Conservation (phyloP, 2,888 invertebrate genomes). For the Drosophila emarginata region DNA sequence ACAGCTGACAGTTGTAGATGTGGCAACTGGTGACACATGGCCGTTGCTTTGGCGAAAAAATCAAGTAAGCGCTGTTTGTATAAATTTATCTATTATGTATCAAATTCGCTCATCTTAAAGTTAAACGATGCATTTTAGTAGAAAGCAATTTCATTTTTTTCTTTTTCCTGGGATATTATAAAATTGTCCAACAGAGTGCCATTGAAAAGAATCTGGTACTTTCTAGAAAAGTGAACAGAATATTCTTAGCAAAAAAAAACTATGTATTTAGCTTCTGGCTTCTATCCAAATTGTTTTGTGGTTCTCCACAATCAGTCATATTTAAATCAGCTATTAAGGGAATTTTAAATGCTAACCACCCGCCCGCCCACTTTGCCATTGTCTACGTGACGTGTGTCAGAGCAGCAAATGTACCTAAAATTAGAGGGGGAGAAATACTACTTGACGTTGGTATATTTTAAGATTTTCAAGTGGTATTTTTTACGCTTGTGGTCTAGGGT, state of each 20-base stretch:
- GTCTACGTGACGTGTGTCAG: slow-evolving; percentile 65
- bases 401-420: slow-evolving; percentile 30
- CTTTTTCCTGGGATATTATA: too few species aligned
- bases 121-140: too few species aligned
- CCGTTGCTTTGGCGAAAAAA: too few species aligned
- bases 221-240: neutral
- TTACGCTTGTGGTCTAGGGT: slow-evolving; percentile 9
- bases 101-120: too few species aligned
- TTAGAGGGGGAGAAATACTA: neutral
- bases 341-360: slow-evolving; percentile 43
- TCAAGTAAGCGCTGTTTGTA: too few species aligned
- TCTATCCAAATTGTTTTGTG: neutral
- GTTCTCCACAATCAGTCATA: neutral
- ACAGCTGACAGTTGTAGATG: too few species aligned
- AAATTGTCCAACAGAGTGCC: too few species aligned
- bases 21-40: too few species aligned
- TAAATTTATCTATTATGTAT: too few species aligned
- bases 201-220: neutral
- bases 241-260: neutral
- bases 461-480: neutral
- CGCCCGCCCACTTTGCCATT: slow-evolving; percentile 38
- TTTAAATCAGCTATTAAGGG: neutral
- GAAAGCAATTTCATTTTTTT: too few species aligned
- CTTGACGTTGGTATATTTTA: neutral
- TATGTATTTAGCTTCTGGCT: neutral